Conservation (phyloP, 1,140 invertebrate species). For the Aethina tumida region DNA sequence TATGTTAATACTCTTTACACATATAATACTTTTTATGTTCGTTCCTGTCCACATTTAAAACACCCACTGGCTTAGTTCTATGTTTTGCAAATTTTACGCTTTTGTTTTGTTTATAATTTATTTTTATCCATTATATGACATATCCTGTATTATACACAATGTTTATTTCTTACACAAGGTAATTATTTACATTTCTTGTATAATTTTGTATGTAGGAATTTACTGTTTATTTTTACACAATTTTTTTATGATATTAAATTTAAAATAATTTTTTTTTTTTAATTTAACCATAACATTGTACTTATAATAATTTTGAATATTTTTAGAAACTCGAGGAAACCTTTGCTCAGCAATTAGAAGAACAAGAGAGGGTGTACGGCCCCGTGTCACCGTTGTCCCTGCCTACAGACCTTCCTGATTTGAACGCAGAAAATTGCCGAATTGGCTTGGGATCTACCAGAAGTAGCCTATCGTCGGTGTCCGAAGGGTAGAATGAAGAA, state of each 20-base stretch:
- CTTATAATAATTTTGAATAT: slow-evolving; percentile 3
- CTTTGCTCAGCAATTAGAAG: slow-evolving; percentile 70
- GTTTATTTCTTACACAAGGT: too few relatives aligned
- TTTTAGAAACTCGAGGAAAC: slow-evolving; percentile 76
- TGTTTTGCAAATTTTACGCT: too few relatives aligned
- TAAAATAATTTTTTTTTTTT: too few relatives aligned
- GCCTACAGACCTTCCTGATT: slow-evolving; percentile 50
- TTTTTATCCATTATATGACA: neutral
- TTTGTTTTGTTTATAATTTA: neutral
- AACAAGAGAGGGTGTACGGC: slow-evolving; percentile 70
- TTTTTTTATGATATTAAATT: too few relatives aligned
- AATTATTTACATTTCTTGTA: too few relatives aligned
- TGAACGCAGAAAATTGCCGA: slow-evolving; percentile 31
- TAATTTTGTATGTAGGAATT: too few relatives aligned
- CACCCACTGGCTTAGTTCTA: too few relatives aligned
- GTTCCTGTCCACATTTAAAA: slow-evolving; percentile 5
- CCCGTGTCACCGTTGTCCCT: slow-evolving; percentile 45
- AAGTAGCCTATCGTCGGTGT: slow-evolving; percentile 58
- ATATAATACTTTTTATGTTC: slow-evolving; percentile 12
- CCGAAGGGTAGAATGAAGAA: slow-evolving; percentile 40
- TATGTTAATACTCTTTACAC: neutral
- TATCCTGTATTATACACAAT: too few relatives aligned
- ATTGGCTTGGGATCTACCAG: slow-evolving; percentile 50
- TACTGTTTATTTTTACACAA: too few relatives aligned
- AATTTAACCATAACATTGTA: neutral